Evolutionary conservation across 2,113 vertebrate species (phyloP), one percentile per base, ranked within the genome.

Genomic region (Eonycteris spelaea): DNA sequence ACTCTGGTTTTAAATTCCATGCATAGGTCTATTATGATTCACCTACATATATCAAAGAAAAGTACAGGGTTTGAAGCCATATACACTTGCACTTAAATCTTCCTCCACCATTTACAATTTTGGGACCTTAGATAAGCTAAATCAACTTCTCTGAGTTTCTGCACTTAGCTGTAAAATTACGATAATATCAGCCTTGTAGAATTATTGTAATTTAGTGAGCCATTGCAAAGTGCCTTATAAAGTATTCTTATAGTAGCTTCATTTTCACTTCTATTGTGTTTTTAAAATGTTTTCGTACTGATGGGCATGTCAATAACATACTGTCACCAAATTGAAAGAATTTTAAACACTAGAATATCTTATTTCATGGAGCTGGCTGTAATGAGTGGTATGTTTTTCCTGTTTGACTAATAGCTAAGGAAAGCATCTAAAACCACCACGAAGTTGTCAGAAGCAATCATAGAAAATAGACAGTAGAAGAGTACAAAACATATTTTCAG

Each of bases 261-360:
- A 24, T 90, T 88, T 92, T 88, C 14, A 79, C 4, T 77, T 65
- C 7, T 4, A 51, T 43, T 79, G 26, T 74, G 3, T 91, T 87
- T 87, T 93, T 30, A 68, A 91, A 80, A 48, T 51, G 28, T 83
- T 78, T 96, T 21, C 45, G 24, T 35, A 33, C 19, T 53, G 18
- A 51, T 71, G 26, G 59, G 3, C 30, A 77, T 63, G 75, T 70
- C 57, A 85, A 38, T 86, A 77, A 61, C 3, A 30, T 57, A 57
- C 43, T 90, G 11, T 48, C 6, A 77, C 28, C 40, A 67, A 35
- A 0, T 24, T 24, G 86, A 95, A 77, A 85, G 26, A 63, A 80
- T 94, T 94, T 91, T 89, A 82, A 82, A 91, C 13, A 55, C 10
- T 75, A 80, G 45, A 71, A 22, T 89, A 75, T 93, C 73, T 93